Evolutionary conservation across 2,797 vertebrate species (phyloP), one percentile per base, ranked within the genome.

Genomic region (Sitta carolinensis): DNA sequence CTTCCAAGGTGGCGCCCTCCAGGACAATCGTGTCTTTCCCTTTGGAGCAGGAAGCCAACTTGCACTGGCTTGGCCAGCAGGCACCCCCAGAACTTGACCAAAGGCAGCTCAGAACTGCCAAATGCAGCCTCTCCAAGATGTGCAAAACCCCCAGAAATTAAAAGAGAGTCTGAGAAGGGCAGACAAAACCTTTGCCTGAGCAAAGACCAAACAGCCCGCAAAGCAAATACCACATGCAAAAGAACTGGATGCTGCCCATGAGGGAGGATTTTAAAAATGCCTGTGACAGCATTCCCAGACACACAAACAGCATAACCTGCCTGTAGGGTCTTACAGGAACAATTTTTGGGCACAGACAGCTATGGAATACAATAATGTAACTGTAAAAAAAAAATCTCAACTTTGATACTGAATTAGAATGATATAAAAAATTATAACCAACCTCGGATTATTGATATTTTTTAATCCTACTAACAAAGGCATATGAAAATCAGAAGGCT

Each of bases 201-300:
- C 23, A 38, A n/a, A 59, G 13, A 45, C 40, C 38, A 23, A 59
- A 45, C 27, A 59, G 45, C 22, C 16, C 19, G 23, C 0, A 0
- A 59, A 59, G 19, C 19, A 38, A 43, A 27, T 27, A 16, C 15
- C 26, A 23, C 0, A 0, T 0, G 0, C 23, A 23, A 59, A 52
- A 59, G n/a, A 67, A n/a, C 16, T 0, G 0, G 23, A 76, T 29
- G 13, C 29, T 45, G 19, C 47, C 18, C 5, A 2, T 38, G 72
- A 52, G n/a, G n/a, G 12, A 23, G 8, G 32, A 59, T 67, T 84
- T 84, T 6, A 29, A 61, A 75, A 68, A 61, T 7, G 2, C 13
- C 15, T 1, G 0, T 45, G 47, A n/a, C 7, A 27, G 27, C 19
- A 38, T 38, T 26, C 40, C 29, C 13, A 36, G 32, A 19, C 62